Evolutionary conservation across 2,113 vertebrate species (phyloP).

Genomic region (Sturnus vulgaris): DNA sequence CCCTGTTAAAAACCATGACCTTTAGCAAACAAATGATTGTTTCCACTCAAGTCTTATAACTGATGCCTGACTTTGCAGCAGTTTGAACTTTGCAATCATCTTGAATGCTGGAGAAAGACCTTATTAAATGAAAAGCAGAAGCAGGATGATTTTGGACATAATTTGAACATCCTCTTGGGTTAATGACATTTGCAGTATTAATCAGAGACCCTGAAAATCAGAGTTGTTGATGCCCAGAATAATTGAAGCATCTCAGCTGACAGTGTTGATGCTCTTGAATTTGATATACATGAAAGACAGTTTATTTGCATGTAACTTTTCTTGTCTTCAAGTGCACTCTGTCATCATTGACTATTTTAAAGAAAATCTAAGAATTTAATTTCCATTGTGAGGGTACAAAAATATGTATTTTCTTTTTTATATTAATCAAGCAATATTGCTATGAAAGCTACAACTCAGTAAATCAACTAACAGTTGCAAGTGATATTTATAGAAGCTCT

Average conservation of each 20-base stretch:
- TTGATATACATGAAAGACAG: not conserved
- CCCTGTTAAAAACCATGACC: not conserved
- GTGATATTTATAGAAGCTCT: not conserved
- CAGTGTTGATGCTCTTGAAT: not conserved
- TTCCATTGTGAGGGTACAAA: not conserved
- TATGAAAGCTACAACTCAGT: not conserved
- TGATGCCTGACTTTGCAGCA: not conserved
- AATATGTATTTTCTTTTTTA: not conserved
- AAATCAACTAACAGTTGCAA: not conserved
- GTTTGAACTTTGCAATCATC: constrained; percentile 9
- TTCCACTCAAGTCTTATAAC: not conserved
- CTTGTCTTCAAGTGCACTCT: not conserved
- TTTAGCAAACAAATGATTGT: constrained; percentile 3
- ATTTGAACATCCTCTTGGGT: not conserved
- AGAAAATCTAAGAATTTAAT: not conserved
- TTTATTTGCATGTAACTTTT: not conserved
- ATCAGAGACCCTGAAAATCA: not conserved
- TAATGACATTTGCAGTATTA: constrained; percentile 5
- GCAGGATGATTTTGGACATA: not conserved
- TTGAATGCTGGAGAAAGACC: not conserved
- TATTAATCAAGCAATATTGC: not conserved
- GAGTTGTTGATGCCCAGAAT: not conserved
- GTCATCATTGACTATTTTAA: not conserved
- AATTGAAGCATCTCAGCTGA: not conserved
- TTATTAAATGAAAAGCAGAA: constrained; percentile 12